Base-by-base conservation (phyloP, 2,888 invertebrate species). In the Tyria jacobaeae region DNA sequence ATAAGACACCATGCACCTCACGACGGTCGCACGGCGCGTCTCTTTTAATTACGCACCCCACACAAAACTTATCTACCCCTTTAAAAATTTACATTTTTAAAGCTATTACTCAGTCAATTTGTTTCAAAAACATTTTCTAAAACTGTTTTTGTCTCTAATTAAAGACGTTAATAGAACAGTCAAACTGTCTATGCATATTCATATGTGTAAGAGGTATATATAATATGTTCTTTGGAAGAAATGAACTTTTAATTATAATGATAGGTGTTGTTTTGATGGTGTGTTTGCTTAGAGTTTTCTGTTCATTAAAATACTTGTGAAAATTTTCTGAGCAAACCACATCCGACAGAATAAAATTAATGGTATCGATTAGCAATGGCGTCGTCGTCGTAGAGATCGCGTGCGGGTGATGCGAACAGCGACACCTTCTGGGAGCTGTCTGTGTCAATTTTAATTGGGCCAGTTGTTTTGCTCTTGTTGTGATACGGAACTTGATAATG, bases 41-140 rank as follows among this genome's bases (percentile, higher is more conserved):
- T 88, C 87, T 88, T 91, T 92, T 93, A 94, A 92, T 92, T 94
- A 93, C 92, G 91, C 92, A 93, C 92, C 89, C 90, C 86, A 88
- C 85, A 85, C 84, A 78, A 85, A 86, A 88, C 84, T 85, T 88
- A 90, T 90, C 89, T 89, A 86, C 86, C 88, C 89, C 84, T 87
- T 87, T 86, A 80, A 81, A 53, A 84, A 86, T 85, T 88, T 79
- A 78, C 82, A 87, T 86, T 84, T 84, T 79, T 79, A 80, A 84
- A 56, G 65, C 64, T 71, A 71, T 71, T 70, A 67, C 64, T 70
- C 54, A 62, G 62, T 66, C 68, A 74, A 71, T 78, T 78, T 73
- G 73, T 71, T 70, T 65, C 53, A 58, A 66, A 71, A 65, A 59
- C 61, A 68, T 68, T 71, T 75, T 71, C 53, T 70, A 66, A 71